Conservation (phyloP, 2,113 vertebrate genomes). For the Syrrhaptes paradoxus region DNA sequence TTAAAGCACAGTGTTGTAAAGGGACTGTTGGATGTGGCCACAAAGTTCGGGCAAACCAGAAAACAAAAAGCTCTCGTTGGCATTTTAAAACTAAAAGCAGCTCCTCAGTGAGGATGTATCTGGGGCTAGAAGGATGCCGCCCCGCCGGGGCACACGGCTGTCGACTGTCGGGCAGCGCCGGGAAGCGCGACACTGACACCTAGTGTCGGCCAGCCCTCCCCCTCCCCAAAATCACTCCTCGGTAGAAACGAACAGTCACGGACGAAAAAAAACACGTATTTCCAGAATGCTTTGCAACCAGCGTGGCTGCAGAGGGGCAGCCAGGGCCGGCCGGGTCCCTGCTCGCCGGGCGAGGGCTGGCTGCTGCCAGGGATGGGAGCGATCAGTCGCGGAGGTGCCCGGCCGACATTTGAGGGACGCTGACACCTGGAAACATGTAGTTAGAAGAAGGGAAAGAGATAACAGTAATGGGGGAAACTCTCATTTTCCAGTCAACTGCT, state of each 20-base stretch:
- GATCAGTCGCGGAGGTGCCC: too few relatives aligned
- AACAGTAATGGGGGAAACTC: accelerated
- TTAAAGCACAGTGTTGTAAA: background rate
- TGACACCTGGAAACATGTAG: accelerated
- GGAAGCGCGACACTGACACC: conserved; percentile 19
- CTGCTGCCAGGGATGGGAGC: too few relatives aligned
- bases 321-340: background rate
- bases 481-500: background rate
- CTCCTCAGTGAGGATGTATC: too few relatives aligned
- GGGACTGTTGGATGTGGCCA: accelerated
- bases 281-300: accelerated
- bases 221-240: accelerated
- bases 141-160: too few relatives aligned
- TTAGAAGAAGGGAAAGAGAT: accelerated
- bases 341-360: too few relatives aligned
- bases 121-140: too few relatives aligned
- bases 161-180: too few relatives aligned
- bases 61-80: accelerated
- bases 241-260: accelerated
- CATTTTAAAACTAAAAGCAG: accelerated
- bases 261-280: background rate
- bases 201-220: background rate
- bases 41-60: accelerated
- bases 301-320: accelerated
- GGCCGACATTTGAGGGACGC: accelerated